Evolutionary conservation across 2,797 vertebrate species (phyloP), one percentile per base, ranked within the genome.

Genomic region (Aythya fuligula): DNA sequence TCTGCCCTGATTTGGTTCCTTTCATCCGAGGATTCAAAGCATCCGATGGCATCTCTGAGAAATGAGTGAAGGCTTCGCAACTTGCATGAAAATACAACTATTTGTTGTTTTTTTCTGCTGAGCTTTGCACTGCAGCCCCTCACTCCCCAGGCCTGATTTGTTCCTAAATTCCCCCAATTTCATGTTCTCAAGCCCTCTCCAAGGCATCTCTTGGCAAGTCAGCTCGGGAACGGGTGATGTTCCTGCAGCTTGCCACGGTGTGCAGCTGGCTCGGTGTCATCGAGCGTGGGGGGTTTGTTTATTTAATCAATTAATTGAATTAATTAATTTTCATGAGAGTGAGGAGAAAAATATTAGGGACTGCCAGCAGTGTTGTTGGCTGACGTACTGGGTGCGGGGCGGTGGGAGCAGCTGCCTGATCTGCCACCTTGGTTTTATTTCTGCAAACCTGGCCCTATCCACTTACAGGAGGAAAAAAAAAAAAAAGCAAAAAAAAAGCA

Each of bases 1-100:
- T 54, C 91, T 92, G 95, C 53, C 94, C 95, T 93, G 86, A 94
- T 95, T 96, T 93, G 78, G 85, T 45, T 85, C 77, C 85, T 94
- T 95, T 96, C 93, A 93, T 96, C 82, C 85, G 1, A 57, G 87
- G 82, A 83, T 62, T 85, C 94, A 94, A 93, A 91, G 76, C 79
- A 21, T 72, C 89, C 93, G 82, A 87, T 66, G 78, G 79, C 77
- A 57, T 30, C 64, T 27, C 86, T 57, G 32, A 87, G 81, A 89
- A 91, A 43, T 21, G 11, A 57, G 77, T 43, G n/a, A 22, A 66
- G 65, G 2, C 82, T 77, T 72, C 6, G 4, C 61, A 95, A 65
- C 91, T 83, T 71, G 62, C 70, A 22, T 19, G 70, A 87, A 69
- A 77, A 83, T 25, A 72, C 81, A 82, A 65, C 43, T 2, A 0